Percentiles rank a stretch among this genome's conserved stretches.
Conservation (phyloP, 2,113 vertebrate genomes). For the Apaloderma vittatum region DNA sequence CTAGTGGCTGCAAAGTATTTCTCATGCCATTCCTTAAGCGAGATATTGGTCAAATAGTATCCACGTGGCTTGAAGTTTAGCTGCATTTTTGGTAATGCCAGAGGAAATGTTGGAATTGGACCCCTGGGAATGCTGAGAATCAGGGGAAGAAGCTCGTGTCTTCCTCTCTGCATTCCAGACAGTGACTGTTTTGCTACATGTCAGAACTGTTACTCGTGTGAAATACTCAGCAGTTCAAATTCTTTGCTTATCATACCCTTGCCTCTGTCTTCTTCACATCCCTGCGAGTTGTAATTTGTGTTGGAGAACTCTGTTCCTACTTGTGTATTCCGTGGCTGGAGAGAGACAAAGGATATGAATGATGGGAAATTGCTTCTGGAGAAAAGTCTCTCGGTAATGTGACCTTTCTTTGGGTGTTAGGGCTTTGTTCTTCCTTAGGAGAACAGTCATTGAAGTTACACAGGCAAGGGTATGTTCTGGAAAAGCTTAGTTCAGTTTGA, state of each 20-base stretch:
- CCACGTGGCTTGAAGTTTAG: not conserved
- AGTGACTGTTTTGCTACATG: constrained; percentile 16
- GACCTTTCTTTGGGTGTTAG: accelerated
- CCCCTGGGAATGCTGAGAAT: constrained; percentile 69
- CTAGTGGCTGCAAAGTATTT: constrained; percentile 34
- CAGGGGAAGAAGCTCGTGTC: not conserved
- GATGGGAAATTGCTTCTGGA: not conserved
- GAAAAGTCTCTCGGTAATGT: not conserved
- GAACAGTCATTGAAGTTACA: not conserved
- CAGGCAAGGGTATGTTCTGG: not conserved
- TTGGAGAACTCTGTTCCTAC: not conserved
- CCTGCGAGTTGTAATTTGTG: not conserved
- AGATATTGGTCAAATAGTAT: constrained; percentile 19
- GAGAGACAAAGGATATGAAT: not conserved
- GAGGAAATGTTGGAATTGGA: not conserved
- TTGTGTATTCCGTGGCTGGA: not conserved
- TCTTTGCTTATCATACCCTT: not conserved
- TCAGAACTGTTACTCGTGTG: constrained; percentile 31
- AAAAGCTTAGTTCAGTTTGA: not conserved
- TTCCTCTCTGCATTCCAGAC: constrained; percentile 51
- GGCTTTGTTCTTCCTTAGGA: not conserved
- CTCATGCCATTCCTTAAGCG: constrained; percentile 22
- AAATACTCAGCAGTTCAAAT: constrained; percentile 29
- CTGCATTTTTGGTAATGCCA: not conserved
- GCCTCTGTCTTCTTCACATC: not conserved